Conservation (phyloP, 2,888 invertebrate species). For the Pristionchus maxplancki region DNA sequence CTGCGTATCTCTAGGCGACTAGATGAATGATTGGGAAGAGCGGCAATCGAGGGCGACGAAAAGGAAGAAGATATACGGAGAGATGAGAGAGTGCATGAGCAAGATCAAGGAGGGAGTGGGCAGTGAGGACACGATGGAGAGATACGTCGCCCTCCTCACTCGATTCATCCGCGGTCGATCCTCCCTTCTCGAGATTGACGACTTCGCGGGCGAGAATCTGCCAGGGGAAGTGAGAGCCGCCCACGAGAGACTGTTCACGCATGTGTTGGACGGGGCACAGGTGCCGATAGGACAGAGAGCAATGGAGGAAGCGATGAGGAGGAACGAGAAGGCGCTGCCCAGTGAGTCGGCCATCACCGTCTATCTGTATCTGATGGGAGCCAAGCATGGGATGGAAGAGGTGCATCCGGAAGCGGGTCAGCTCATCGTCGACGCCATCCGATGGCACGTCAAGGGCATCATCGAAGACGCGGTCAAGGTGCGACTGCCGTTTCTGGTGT, state of each 20-base stretch:
- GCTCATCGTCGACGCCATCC: background rate
- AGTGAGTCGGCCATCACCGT: background rate
- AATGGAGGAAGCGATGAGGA: background rate
- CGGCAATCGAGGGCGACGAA: background rate
- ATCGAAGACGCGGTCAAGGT: conserved; percentile 49
- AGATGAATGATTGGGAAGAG: conserved; percentile 5
- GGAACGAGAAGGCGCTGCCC: background rate
- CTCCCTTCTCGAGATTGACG: background rate
- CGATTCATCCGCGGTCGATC: conserved; percentile 32
- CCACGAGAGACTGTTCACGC: conserved; percentile 41
- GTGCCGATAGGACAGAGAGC: background rate
- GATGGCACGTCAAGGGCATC: conserved; percentile 37
- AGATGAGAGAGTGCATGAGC: conserved; percentile 1
- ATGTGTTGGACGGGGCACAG: conserved; percentile 14
- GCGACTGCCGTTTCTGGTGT: background rate
- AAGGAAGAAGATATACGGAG: background rate
- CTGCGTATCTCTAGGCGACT: no score
- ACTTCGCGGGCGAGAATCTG: background rate
- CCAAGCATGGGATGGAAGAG: background rate
- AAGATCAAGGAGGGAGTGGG: background rate
- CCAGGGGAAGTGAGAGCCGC: background rate
- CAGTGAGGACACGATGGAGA: background rate
- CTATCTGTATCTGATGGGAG: conserved; percentile 8
- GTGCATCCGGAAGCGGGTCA: background rate
- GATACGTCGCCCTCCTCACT: background rate